A percentile compares a stretch with the other conserved stretches of the same genome.
phyloP scores from a whole-genome alignment of 1,140 invertebrate genomes.

The Meloidogyne hapla region DNA sequence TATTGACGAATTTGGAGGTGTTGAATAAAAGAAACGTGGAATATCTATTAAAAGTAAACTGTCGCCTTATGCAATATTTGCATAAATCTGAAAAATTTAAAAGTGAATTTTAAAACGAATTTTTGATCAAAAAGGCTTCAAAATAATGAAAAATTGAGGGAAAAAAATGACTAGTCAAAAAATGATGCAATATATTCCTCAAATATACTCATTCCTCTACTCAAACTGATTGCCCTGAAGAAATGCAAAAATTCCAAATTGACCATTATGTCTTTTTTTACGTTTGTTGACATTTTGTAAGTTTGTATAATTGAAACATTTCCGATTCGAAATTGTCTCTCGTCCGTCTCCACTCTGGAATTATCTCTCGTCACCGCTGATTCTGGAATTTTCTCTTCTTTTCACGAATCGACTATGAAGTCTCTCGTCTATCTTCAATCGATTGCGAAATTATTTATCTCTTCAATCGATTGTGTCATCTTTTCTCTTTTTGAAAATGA shows the following conservation, averaged over 20 bases:
- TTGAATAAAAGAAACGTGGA: neutral
- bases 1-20: neutral
- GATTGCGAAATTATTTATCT: too few species aligned
- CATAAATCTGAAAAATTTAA: neutral
- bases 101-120: neutral
- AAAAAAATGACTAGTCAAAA: neutral
- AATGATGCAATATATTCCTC: slow-evolving; percentile 1
- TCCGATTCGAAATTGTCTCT: too few species aligned
- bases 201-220: neutral
- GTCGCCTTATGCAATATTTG: neutral
- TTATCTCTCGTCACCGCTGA: too few species aligned
- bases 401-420: too few species aligned
- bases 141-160: neutral
- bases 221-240: neutral
- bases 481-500: too few species aligned
- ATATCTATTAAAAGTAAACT: neutral
- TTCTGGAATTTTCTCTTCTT: too few species aligned
- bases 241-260: neutral
- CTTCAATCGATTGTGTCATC: too few species aligned
- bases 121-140: neutral
- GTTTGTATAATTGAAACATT: too few species aligned
- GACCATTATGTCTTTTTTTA: too few species aligned
- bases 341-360: too few species aligned
- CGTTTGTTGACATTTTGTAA: too few species aligned
- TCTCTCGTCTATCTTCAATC: too few species aligned